Evolutionary conservation across 2,888 invertebrate species (phyloP).

Genomic region (Cacoxenus indagator): DNA sequence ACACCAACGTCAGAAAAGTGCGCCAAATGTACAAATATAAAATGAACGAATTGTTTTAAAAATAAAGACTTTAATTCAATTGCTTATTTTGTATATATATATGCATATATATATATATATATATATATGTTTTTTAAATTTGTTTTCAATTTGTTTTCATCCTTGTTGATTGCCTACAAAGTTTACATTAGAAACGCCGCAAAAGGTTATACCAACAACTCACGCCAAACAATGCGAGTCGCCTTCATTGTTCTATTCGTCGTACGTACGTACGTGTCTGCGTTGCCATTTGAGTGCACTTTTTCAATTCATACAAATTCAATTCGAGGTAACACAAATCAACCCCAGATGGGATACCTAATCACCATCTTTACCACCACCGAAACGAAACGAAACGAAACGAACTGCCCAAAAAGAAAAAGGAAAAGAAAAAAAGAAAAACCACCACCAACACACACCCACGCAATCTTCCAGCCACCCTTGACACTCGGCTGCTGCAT

Average conservation of each 20-base stretch:
- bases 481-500: background rate
- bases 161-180: conserved; percentile 56
- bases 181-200: conserved; percentile 46
- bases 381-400: background rate
- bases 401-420: background rate
- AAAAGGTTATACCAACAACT: background rate
- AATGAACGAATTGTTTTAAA: no score
- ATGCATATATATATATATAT: no score
- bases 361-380: background rate
- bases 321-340: conserved; percentile 7
- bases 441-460: background rate
- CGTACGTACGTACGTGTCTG: background rate
- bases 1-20: no score
- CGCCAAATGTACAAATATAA: no score
- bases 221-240: conserved; percentile 1
- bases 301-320: background rate
- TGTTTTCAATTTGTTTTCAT: conserved; percentile 32
- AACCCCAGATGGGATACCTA: conserved; percentile 1
- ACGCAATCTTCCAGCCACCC: background rate
- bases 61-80: no score
- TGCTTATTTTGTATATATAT: no score
- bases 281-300: background rate
- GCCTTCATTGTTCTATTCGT: background rate
- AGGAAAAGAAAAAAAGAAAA: background rate
- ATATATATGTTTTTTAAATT: background rate